Evolutionary conservation across 2,113 vertebrate genomes (phyloP).

Genomic region (Eublepharis macularius): DNA sequence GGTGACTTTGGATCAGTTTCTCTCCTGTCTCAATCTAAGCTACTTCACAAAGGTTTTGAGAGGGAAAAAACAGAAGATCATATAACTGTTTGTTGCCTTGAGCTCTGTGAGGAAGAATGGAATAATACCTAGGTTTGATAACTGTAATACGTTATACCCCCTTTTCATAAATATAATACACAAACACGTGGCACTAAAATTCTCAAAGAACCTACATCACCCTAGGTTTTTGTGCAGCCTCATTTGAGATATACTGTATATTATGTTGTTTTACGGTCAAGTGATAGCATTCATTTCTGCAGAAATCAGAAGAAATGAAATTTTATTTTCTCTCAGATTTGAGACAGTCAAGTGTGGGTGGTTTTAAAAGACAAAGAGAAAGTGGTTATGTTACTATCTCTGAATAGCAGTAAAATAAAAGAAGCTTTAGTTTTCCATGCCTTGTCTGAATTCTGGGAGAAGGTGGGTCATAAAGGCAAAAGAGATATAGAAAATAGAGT

Average conservation of each 20-base stretch:
- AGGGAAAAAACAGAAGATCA: too few species aligned
- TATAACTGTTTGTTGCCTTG: too few species aligned
- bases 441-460: background rate
- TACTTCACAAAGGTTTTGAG: too few species aligned
- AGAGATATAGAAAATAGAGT: background rate
- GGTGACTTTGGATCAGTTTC: too few species aligned
- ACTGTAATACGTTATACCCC: background rate
- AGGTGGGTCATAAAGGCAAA: background rate
- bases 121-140: too few species aligned
- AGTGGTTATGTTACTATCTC: background rate
- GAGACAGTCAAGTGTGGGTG: background rate
- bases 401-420: background rate
- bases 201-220: background rate
- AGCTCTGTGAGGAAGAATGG: background rate
- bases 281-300: background rate
- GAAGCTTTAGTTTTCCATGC: background rate
- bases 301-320: background rate
- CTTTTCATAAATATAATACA: background rate
- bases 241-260: background rate
- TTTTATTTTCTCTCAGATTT: background rate
- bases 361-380: background rate
- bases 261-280: background rate
- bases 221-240: background rate
- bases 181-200: background rate
- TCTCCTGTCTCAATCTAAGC: too few species aligned